Base-by-base conservation (phyloP, 2,888 invertebrate species). In the Epirrhoe alternata region DNA sequence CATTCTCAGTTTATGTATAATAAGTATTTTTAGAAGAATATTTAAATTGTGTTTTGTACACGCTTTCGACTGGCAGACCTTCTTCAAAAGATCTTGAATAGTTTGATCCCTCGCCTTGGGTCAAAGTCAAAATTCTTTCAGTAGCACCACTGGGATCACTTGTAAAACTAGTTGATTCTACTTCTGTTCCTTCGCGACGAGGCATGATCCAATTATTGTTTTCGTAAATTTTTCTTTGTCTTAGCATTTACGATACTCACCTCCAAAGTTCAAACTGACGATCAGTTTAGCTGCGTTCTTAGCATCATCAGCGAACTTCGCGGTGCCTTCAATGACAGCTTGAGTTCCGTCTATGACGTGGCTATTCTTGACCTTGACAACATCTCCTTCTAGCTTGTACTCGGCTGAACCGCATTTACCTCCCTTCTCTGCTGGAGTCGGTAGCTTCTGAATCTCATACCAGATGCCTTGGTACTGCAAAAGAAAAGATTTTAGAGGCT, bases 401-500 rank as follows among this genome's bases (percentile, higher is more conserved):
- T 95, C 94, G 0, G 95, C 94, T 6, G 93, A 92, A 0, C 93
- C 93, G 77, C 95, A 88, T 77, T 94, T 94, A 1, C 95, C 95
- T 2, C 91, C 94, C 70, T 94, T 88, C 85, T 96, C 94, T 49
- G 94, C 94, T 7, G 94, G 75, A 16, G 94, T 92, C 61, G 95
- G 95, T 76, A 95, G 94, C 74, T 95, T 94, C 74, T 95, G 94
- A 38, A 94, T 94, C 84, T 96, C 96, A 79, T 95, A 96, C 96
- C 96, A 96, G 72, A 91, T 89, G 51, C 96, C 96, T 81, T 94
- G 83, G 80, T 94, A 95, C 95, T 95, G 87, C 12, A 16, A 16
- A 16, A 14, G 38, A 5, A 42, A 12, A 12, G 4, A 12, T 5
- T 8, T 42, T 5, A 8, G 8, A 35, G 35, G 8, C 8, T 35